These are phyloP conservation scores for Pollenia griseotomentosa DNA, from an alignment of 2,888 invertebrate species.

Conservation along the genomic window DNA sequence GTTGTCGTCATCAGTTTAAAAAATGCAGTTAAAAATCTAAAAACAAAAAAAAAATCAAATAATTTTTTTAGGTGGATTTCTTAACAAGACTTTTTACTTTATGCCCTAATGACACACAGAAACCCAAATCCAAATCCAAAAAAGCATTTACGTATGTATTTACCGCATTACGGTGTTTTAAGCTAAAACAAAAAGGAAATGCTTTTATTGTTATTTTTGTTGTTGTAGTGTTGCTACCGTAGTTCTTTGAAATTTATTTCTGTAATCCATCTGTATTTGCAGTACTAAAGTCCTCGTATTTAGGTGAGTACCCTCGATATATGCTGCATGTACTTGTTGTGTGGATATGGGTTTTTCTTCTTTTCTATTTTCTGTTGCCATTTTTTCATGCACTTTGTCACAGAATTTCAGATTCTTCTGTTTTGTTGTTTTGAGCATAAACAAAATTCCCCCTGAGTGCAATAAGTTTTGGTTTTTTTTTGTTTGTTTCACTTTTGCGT, in stretches of 20 bases:
- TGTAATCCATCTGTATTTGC: conserved; percentile 47
- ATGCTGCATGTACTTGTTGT: background rate
- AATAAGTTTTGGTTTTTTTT: conserved; percentile 53
- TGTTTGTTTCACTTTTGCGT: background rate
- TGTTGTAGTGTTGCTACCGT: conserved; percentile 13
- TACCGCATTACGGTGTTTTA: conserved; percentile 70
- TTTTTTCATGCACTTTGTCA: conserved; percentile 50
- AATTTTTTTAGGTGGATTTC: conserved; percentile 36
- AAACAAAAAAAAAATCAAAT: conserved; percentile 16
- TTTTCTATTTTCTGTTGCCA: conserved; percentile 33
- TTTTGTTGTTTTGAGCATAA: conserved; percentile 44
- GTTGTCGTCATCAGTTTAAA: conserved; percentile 55
- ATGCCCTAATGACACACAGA: conserved; percentile 28
- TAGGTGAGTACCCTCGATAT: conserved; percentile 19
- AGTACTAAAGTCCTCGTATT: conserved; percentile 24
- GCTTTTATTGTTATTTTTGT: conserved; percentile 17
- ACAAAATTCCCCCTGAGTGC: conserved; percentile 55
- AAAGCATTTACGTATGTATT: conserved; percentile 29
- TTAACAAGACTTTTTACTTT: conserved; percentile 64
- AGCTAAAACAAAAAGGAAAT: conserved; percentile 54
- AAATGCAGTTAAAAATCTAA: conserved; percentile 48
- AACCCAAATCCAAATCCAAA: background rate
- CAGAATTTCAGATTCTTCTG: conserved; percentile 29
- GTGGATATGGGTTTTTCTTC: background rate
- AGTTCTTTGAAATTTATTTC: conserved; percentile 44